Conservation (phyloP, 2,797 vertebrate species). For the Gymnothorax javanicus region DNA sequence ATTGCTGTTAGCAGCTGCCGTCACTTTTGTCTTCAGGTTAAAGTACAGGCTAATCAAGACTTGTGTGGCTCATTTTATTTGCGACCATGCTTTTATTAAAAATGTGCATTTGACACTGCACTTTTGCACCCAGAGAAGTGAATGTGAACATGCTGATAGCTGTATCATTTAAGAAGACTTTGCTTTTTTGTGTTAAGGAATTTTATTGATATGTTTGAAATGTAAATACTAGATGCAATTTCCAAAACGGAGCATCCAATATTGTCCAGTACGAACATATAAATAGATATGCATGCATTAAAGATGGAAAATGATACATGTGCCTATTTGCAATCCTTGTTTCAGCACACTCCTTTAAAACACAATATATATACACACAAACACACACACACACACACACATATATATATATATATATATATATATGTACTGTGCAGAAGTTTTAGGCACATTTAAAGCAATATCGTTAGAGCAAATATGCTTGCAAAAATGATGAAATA, state of each 20-base stretch:
- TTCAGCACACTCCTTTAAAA: constrained; percentile 1
- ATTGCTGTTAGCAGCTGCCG: background rate
- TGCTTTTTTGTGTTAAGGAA: background rate
- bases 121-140: background rate
- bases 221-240: background rate
- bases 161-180: background rate
- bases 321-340: background rate
- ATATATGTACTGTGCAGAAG: too few relatives aligned
- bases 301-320: background rate
- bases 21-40: background rate
- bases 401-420: too few relatives aligned
- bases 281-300: background rate
- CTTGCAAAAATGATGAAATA: too few relatives aligned
- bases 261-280: background rate
- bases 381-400: too few relatives aligned
- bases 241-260: background rate
- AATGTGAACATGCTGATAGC: background rate
- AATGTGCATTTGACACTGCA: background rate
- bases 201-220: background rate
- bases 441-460: too few relatives aligned
- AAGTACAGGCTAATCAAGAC: background rate
- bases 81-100: background rate
- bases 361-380: background rate
- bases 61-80: background rate
- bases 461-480: too few relatives aligned